Base-by-base conservation (phyloP, 2,113 vertebrate species). In the Empidonax alnorum region DNA sequence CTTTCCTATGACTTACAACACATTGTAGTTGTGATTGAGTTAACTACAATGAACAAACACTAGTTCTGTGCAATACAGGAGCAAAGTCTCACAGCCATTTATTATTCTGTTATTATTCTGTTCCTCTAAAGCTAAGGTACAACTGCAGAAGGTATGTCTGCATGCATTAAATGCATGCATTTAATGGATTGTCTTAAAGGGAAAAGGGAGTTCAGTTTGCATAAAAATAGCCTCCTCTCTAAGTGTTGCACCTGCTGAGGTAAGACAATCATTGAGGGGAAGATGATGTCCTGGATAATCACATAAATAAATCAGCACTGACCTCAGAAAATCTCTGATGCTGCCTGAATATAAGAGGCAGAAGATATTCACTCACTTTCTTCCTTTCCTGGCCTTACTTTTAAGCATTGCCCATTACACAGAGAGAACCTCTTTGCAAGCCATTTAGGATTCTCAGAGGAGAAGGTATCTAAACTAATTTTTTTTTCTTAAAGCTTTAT, bases 261-360 rank as follows among this genome's bases (percentile, higher is more conserved):
- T 49, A 93, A 96, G 89, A 73, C 65, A 95, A 96, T 85, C 63
- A 39, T 11, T 46, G 80, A 71, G 61, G 37, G 65, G 66, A 75
- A 84, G 68, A 87, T 25, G 30, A 85, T 50, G 55, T 94, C 71
- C 77, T 55, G 35, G 11, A 33, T 67, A 84, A 88, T 58, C 82
- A 56, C 87, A 88, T 96, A 82, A 95, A 92, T 94, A 96, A 97
- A 94, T 94, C 47, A 92, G 82, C 87, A 81, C 55, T 9, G 42
- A 69, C 53, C 73, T 42, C 41, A 59, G 69, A 96, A 94, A 89
- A 92, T 79, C 87, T 97, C 94, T 84, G 46, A 69, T 75, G 49
- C 50, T 82, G 39, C 69, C 61, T 93, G 74, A 25, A 24, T 37
- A 79, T 76, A 96, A 94, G 50, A 84, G 59, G 74, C 49, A 37